Conservation (phyloP, 2,113 vertebrate genomes). For the Equus quagga region DNA sequence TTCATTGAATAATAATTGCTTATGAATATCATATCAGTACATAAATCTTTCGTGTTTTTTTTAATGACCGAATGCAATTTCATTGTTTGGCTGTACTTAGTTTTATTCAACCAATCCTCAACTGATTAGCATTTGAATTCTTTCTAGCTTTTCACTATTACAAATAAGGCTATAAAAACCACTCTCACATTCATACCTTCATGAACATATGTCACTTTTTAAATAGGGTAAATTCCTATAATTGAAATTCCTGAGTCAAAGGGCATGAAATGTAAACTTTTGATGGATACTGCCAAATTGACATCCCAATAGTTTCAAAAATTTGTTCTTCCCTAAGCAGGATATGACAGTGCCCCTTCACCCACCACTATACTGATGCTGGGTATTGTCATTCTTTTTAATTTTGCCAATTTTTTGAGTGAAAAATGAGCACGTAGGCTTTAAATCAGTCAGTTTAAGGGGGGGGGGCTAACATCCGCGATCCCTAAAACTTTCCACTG, state of each 20-base stretch:
- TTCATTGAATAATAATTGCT: not conserved
- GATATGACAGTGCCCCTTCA: fast-evolving
- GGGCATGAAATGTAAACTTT: not conserved
- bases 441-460: not conserved
- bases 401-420: conserved; percentile 1
- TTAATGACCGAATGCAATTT: not conserved
- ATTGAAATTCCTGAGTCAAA: not conserved
- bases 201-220: not conserved
- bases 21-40: not conserved
- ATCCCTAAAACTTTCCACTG: not conserved
- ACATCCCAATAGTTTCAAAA: not conserved
- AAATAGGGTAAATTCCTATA: not conserved
- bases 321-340: not conserved
- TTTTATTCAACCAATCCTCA: not conserved
- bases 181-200: not conserved
- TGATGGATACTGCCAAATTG: not conserved
- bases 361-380: not conserved
- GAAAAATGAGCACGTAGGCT: not conserved
- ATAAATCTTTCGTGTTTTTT: not conserved
- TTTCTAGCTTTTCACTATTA: not conserved
- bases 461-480: not conserved
- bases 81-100: not conserved
- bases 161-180: not conserved
- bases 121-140: not conserved
- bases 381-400: not conserved